phyloP scores from a whole-genome alignment of 2,888 invertebrate genomes.

The Drosophila fungiperda region DNA sequence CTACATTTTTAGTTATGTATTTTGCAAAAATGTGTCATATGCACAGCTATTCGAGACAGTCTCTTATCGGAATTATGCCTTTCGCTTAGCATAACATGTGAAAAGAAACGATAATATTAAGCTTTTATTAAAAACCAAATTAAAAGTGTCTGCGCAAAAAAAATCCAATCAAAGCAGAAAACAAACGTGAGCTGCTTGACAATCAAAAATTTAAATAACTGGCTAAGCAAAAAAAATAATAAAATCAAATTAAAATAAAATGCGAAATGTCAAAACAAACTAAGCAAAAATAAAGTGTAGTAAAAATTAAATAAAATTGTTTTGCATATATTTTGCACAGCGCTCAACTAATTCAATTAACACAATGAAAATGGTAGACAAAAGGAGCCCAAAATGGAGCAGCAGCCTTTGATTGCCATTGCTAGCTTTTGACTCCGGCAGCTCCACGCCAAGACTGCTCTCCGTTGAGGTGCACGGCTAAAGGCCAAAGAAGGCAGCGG shows the following conservation, averaged over 20 bases:
- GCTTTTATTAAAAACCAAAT: conserved; percentile 44
- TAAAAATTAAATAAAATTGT: conserved; percentile 40
- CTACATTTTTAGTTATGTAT: not conserved
- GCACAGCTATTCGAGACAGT: conserved; percentile 49
- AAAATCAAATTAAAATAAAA: conserved; percentile 58
- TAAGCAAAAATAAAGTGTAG: conserved; percentile 14
- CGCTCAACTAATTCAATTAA: conserved; percentile 73
- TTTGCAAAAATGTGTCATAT: conserved; percentile 3
- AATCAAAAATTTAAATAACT: conserved; percentile 58
- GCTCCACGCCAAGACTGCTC: conserved; percentile 22
- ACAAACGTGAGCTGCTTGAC: conserved; percentile 57
- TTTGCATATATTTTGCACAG: conserved; percentile 58
- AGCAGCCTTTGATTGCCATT: conserved; percentile 52
- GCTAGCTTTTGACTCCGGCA: not conserved
- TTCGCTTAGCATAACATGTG: conserved; percentile 26
- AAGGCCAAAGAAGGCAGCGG: conserved; percentile 66
- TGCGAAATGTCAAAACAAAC: conserved; percentile 3
- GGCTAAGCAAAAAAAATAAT: conserved; percentile 52
- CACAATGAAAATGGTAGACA: conserved; percentile 65
- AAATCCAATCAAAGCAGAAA: conserved; percentile 52
- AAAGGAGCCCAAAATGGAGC: conserved; percentile 33
- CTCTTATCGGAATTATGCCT: conserved; percentile 35
- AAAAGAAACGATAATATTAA: conserved; percentile 20
- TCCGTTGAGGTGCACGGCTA: conserved; percentile 58
- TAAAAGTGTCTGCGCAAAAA: conserved; percentile 49